phyloP scores from a whole-genome alignment of 2,113 vertebrate genomes.

The Sceloporus undulatus region DNA sequence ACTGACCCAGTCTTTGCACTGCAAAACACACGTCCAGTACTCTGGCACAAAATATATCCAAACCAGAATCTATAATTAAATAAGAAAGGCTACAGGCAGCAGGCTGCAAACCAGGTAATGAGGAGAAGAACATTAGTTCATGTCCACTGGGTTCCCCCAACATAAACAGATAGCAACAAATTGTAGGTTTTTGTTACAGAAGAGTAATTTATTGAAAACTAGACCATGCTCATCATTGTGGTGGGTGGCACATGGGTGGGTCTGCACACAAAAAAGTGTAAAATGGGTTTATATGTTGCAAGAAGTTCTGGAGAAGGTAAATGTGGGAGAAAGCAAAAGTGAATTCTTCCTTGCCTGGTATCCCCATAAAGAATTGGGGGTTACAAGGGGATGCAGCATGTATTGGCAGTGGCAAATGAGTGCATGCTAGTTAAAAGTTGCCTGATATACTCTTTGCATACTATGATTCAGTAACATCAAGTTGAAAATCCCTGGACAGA shows the following conservation, averaged over 20 bases:
- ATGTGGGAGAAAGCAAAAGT: not conserved
- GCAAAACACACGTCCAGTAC: constrained; percentile 49
- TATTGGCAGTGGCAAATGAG: not conserved
- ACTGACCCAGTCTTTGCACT: constrained; percentile 67
- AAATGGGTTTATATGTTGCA: not conserved
- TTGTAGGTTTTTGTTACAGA: not conserved
- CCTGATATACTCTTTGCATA: not conserved
- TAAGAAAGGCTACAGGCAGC: constrained; percentile 55
- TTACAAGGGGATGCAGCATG: not conserved
- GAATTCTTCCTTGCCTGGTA: not conserved
- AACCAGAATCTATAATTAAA: constrained; percentile 62
- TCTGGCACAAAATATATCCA: constrained; percentile 63
- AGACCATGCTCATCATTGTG: not conserved
- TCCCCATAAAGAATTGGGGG: not conserved
- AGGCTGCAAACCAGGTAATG: constrained; percentile 53
- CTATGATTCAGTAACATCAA: not conserved
- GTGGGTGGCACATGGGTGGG: not conserved
- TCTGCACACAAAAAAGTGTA: not conserved
- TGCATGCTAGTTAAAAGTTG: not conserved
- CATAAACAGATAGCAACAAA: too few relatives aligned
- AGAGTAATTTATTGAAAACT: not conserved
- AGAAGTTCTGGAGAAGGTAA: not conserved
- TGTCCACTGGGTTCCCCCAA: not conserved
- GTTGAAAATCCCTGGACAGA: not conserved
- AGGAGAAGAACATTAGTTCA: constrained; percentile 50